Conservation (phyloP, 2,113 vertebrate genomes). For the Sinosuthora webbiana region DNA sequence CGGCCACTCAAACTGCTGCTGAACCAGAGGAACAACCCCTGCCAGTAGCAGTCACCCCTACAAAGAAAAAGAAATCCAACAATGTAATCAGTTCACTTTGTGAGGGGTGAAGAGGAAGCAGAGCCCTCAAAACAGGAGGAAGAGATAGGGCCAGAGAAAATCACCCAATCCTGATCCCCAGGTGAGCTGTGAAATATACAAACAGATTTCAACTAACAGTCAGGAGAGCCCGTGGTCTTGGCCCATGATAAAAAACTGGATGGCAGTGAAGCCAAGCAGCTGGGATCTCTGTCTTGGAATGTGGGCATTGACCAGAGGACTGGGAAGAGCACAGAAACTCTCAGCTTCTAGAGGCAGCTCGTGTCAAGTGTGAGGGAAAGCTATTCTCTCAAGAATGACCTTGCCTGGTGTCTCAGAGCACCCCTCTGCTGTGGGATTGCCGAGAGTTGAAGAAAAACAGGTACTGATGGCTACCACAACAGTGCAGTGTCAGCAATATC, state of each 20-base stretch:
- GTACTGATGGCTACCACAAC: not conserved
- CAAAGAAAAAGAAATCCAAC: not conserved
- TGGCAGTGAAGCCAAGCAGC: not conserved
- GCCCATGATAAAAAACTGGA: not conserved
- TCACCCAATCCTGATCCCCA: rapidly evolving
- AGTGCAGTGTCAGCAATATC: not conserved
- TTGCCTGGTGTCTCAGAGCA: not conserved
- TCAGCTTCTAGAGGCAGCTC: not conserved
- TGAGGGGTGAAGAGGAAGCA: not conserved
- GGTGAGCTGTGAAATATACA: not conserved
- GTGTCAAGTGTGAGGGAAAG: not conserved
- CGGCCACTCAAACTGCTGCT: not conserved
- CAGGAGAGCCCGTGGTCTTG: not conserved
- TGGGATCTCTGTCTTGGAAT: not conserved
- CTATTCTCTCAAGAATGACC: not conserved
- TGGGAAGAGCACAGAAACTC: not conserved
- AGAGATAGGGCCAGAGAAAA: not conserved
- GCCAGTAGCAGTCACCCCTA: not conserved
- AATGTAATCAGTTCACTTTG: not conserved
- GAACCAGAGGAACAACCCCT: not conserved
- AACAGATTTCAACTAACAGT: not conserved
- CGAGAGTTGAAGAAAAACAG: not conserved
- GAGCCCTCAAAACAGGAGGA: not conserved
- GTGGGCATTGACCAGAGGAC: not conserved
- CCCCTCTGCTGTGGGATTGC: not conserved